Evolutionary conservation across 1,140 invertebrate species (phyloP).

Genomic region (Polypedilum vanderplanki): DNA sequence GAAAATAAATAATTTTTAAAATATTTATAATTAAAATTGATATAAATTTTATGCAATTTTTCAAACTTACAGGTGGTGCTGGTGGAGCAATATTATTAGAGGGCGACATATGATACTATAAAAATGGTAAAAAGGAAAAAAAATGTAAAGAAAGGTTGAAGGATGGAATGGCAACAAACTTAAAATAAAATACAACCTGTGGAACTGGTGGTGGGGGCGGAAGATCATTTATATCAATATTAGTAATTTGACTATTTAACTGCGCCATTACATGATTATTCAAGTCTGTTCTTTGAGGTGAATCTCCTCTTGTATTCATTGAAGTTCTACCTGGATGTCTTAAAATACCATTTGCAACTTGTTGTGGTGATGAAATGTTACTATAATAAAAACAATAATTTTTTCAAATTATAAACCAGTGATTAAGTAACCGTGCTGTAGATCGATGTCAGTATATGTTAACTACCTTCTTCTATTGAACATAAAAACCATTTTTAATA

Average conservation of each 20-base stretch:
- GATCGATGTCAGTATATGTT: too few species aligned
- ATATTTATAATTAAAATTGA: conserved; percentile 31
- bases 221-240: conserved; percentile 48
- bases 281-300: conserved; percentile 41
- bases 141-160: neutral
- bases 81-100: conserved; percentile 51
- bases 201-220: conserved; percentile 53
- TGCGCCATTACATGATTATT: conserved; percentile 43
- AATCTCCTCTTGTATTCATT: conserved; percentile 42
- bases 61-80: conserved; percentile 52
- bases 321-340: conserved; percentile 38
- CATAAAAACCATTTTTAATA: too few species aligned
- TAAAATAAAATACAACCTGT: conserved; percentile 39
- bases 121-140: neutral
- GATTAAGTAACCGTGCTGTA: conserved; percentile 33
- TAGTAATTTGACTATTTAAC: conserved; percentile 41
- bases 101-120: conserved; percentile 38
- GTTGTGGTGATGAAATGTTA: conserved; percentile 45
- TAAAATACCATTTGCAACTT: conserved; percentile 37
- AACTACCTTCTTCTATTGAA: too few species aligned
- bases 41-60: conserved; percentile 44
- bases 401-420: neutral
- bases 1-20: conserved; percentile 32
- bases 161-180: neutral
- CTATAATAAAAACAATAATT: neutral